phyloP scores from a whole-genome alignment of 1,140 invertebrate genomes.

The Hylyphantes graminicola region DNA sequence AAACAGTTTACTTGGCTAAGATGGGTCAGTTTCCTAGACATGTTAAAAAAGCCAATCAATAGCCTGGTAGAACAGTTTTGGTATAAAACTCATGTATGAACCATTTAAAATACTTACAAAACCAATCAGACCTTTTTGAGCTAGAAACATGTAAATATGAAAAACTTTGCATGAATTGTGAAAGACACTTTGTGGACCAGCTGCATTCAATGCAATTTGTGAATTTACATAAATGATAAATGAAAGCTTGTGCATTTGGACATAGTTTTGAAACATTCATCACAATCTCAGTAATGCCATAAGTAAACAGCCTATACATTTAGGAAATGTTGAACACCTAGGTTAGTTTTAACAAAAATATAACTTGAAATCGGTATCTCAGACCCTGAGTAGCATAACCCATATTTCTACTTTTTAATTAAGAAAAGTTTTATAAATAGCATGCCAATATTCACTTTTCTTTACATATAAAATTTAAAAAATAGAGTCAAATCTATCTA shows the following conservation, averaged over 20 bases:
- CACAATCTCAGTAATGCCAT: constrained; percentile 17
- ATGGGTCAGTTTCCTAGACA: no score
- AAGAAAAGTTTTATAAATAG: no score
- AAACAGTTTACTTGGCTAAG: no score
- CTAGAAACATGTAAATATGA: neutral
- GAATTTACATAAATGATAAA: constrained; percentile 32
- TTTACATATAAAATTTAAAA: no score
- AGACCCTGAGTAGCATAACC: no score
- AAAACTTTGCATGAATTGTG: neutral
- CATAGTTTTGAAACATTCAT: constrained; percentile 8
- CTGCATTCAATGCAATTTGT: neutral
- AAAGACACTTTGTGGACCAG: constrained; percentile 3
- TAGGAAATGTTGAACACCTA: constrained; percentile 3
- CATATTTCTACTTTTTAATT: no score
- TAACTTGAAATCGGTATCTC: neutral
- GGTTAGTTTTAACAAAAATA: constrained; percentile 28
- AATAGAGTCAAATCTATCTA: no score
- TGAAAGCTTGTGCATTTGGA: constrained; percentile 13
- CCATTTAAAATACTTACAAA: no score
- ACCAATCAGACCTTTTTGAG: neutral
- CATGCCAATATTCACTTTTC: no score
- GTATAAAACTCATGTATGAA: no score
- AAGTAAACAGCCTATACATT: constrained; percentile 22
- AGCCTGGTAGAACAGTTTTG: no score
- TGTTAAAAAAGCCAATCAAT: no score